Base-by-base conservation (phyloP, 1,140 invertebrate genomes). In the Cotesia vestalis region DNA sequence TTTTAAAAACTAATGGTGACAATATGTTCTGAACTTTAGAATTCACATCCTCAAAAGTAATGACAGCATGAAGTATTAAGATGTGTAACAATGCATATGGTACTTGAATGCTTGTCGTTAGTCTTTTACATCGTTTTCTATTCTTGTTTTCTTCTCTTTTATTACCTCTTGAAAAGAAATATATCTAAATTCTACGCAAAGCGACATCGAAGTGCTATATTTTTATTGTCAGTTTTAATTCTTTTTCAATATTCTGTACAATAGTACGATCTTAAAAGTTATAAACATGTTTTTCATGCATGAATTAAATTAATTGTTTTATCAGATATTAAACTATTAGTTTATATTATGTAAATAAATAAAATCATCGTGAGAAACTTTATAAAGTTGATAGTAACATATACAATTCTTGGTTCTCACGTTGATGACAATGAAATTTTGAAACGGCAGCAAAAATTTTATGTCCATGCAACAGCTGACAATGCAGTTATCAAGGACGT, bases 21-120 rank as follows among this genome's bases (percentile, higher is more conserved):
- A 84, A 84, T 84, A 83, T 84, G 81, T 82, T 46, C 4, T 5
- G 5, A 11, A 11, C 14, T 55, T 5, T 20, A 17, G 8, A 59
- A 20, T 83, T 80, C 81, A 79, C 78, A 80, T 83, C 78, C 76
- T 83, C 81, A 78, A 82, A 84, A 83, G 84, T 80, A 82, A 81
- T 79, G 78, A 84, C 81, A 82, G 81, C 74, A 80, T 83, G 76
- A 79, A 78, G 81, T 77, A 84, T 84, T 86, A 86, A 84, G 82
- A 82, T 80, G 80, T 72, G 83, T 85, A 83, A 84, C 84, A 85
- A 85, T 81, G 79, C 80, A 73, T 12, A 14, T 80, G 83, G 85
- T 84, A 85, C 84, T 86, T 86, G 82, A 86, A 85, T 85, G 78
- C 81, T 61, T 76, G 81, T 83, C 80, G 83, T 81, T 76, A 78